Conservation (phyloP, 2,113 vertebrate genomes). For the Casuarius casuarius region DNA sequence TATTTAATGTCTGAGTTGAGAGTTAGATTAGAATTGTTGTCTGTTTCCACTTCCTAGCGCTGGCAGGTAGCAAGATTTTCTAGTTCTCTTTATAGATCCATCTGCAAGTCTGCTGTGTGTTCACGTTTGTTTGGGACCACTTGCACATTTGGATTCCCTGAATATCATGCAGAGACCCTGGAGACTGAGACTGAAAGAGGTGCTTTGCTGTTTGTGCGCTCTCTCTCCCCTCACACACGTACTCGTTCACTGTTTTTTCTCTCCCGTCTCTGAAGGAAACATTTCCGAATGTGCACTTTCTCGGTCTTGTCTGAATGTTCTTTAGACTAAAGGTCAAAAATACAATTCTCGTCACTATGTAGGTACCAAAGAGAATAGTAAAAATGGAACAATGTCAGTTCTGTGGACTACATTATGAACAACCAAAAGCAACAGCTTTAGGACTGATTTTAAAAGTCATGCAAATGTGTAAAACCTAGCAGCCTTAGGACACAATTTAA, state of each 20-base stretch:
- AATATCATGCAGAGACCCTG: conserved; percentile 8
- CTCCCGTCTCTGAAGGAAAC: background rate
- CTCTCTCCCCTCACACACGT: background rate
- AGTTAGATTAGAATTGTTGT: background rate
- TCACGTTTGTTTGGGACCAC: background rate
- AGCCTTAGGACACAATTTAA: conserved; percentile 71
- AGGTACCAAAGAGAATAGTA: conserved; percentile 36
- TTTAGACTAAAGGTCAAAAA: conserved; percentile 60
- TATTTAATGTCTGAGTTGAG: background rate
- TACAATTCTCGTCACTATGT: conserved; percentile 36
- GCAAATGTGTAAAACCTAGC: conserved; percentile 73
- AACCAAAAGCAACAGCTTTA: conserved; percentile 47
- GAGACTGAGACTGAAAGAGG: conserved; percentile 7
- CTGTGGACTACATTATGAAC: conserved; percentile 61
- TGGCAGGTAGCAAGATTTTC: background rate
- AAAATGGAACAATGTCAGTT: conserved; percentile 60
- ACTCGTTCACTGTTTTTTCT: background rate
- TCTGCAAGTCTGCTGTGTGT: background rate
- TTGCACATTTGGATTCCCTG: background rate
- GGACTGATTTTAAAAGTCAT: conserved; percentile 67
- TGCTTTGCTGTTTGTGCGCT: conserved; percentile 4
- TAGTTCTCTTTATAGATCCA: background rate
- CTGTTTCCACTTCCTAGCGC: background rate
- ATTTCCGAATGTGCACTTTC: conserved; percentile 61
- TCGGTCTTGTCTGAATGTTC: conserved; percentile 34